phyloP scores from a whole-genome alignment of 2,888 invertebrate species.

The Clivina fossor region DNA sequence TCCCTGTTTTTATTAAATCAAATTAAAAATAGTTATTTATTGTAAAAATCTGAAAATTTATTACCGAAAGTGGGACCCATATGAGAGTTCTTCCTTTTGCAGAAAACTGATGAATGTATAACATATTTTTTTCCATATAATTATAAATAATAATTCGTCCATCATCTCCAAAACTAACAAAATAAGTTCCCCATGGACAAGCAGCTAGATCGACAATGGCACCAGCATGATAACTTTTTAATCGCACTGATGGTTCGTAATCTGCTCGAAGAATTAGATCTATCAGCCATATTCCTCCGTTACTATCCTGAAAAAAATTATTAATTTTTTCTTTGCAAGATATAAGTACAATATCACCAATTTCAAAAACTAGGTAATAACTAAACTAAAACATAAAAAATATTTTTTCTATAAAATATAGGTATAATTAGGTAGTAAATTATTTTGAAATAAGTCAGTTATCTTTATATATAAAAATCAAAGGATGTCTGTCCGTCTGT shows the following conservation, averaged over 20 bases:
- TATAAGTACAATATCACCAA: neutral
- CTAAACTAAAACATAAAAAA: no score
- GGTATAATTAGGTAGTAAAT: no score
- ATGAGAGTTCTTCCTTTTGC: constrained; percentile 61
- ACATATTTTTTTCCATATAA: constrained; percentile 60
- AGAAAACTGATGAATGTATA: constrained; percentile 64
- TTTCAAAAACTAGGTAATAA: no score
- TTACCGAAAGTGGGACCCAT: constrained; percentile 72
- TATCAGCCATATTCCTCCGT: constrained; percentile 78
- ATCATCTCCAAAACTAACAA: constrained; percentile 73
- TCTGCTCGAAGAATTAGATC: constrained; percentile 62
- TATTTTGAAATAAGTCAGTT: no score
- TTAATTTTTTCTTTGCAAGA: neutral
- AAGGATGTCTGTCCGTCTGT: no score
- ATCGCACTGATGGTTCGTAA: constrained; percentile 53
- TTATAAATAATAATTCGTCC: constrained; percentile 75
- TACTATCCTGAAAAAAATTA: constrained; percentile 67
- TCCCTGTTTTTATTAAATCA: no score
- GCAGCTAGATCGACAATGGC: constrained; percentile 67
- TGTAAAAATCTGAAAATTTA: constrained; percentile 19
- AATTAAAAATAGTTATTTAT: neutral
- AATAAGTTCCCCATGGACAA: constrained; percentile 68
- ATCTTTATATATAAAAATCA: no score
- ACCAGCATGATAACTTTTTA: constrained; percentile 76
- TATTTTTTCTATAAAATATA: no score